phyloP scores from a whole-genome alignment of 2,888 invertebrate genomes.

The Pollenia labialis region DNA sequence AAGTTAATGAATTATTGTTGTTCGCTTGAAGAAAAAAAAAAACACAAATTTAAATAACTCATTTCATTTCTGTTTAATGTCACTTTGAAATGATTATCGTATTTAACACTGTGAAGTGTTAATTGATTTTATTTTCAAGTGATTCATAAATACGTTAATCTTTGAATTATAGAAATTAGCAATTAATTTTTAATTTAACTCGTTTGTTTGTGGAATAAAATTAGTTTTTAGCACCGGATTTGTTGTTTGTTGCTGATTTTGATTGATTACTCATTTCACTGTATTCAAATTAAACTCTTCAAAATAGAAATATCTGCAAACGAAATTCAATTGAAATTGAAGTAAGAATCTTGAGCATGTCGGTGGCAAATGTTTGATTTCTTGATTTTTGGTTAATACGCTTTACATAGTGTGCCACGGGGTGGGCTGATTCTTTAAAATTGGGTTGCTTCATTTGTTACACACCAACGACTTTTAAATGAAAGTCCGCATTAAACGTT shows the following conservation, averaged over 20 bases:
- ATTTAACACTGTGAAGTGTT: conserved; percentile 7
- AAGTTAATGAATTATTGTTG: not conserved
- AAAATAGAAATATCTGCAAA: too few species aligned
- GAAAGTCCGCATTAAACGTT: too few species aligned
- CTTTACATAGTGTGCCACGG: too few species aligned
- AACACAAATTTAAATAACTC: not conserved
- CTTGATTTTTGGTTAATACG: too few species aligned
- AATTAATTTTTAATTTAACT: not conserved
- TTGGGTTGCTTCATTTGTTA: too few species aligned
- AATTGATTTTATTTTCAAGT: not conserved
- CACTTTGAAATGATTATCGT: not conserved
- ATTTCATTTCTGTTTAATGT: not conserved
- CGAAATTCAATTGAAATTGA: too few species aligned
- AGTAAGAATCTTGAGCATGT: too few species aligned
- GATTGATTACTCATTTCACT: not conserved
- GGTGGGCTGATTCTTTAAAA: too few species aligned
- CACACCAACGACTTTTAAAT: too few species aligned
- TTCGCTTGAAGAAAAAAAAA: not conserved
- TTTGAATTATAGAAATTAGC: not conserved
- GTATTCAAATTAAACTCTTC: too few species aligned
- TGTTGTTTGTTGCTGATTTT: not conserved
- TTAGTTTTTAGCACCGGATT: not conserved
- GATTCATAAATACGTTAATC: not conserved
- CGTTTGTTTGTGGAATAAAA: not conserved
- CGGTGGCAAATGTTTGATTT: too few species aligned